Conservation (phyloP, 2,797 vertebrate species). For the Orientallactaga sibirica region DNA sequence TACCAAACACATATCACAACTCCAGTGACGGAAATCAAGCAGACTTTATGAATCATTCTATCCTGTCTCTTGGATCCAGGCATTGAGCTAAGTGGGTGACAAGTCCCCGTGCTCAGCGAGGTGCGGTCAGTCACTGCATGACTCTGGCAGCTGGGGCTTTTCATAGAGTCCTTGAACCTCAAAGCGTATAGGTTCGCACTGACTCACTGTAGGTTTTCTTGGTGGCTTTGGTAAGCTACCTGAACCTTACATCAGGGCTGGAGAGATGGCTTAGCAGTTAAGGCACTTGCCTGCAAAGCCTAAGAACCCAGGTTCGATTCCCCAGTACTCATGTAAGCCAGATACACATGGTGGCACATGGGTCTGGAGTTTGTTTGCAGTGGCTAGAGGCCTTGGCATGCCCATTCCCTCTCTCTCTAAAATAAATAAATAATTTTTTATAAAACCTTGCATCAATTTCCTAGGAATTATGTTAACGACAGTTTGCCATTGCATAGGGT, state of each 20-base stretch:
- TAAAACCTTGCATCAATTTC: background rate
- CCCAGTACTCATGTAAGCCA: no score
- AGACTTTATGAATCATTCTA: conserved; percentile 45
- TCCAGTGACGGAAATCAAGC: background rate
- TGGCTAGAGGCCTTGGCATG: no score
- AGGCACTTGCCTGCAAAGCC: no score
- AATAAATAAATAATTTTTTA: background rate
- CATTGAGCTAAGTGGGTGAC: background rate
- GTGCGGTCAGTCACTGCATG: background rate
- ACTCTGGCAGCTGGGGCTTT: background rate
- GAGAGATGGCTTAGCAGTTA: no score
- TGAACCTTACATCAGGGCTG: background rate
- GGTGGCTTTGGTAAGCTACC: background rate
- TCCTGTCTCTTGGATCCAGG: background rate
- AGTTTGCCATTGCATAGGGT: background rate
- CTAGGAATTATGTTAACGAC: background rate
- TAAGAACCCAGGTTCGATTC: no score
- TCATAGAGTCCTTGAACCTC: conserved; percentile 17
- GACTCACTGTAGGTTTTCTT: background rate
- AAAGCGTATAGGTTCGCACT: background rate
- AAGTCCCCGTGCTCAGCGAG: background rate
- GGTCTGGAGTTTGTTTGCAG: no score
- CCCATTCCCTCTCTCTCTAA: no score
- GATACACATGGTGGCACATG: no score
- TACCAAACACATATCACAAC: background rate